phyloP scores from a whole-genome alignment of 92 coral and sea anemone species.

The Metridium senile region DNA sequence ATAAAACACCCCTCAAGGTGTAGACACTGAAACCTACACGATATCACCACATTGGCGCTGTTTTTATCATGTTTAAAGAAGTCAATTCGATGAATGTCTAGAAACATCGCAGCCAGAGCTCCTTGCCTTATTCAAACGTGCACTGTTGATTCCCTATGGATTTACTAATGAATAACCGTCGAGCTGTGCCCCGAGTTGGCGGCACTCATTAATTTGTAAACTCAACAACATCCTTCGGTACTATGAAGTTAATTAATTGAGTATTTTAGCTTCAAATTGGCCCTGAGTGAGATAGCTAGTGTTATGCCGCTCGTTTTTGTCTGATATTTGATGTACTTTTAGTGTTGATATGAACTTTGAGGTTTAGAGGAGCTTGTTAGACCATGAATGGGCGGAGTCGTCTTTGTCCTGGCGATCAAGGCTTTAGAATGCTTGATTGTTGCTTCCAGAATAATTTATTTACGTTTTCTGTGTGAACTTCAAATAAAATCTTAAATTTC shows the following conservation, averaged over 20 bases:
- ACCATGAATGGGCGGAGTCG: neutral
- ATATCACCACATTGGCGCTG: too few relatives aligned
- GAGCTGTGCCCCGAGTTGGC: neutral
- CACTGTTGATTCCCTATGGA: neutral
- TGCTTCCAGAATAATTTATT: neutral
- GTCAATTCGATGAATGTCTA: neutral
- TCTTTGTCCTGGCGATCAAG: neutral
- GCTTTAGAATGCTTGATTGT: neutral
- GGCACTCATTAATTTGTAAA: neutral
- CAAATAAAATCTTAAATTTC: too few relatives aligned
- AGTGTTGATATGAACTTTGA: neutral
- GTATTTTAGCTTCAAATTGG: neutral
- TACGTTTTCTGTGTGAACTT: too few relatives aligned
- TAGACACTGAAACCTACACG: too few relatives aligned
- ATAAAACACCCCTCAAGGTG: too few relatives aligned
- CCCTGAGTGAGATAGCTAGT: neutral
- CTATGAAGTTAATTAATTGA: neutral
- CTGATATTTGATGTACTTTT: neutral
- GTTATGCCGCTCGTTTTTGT: neutral
- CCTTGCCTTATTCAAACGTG: neutral
- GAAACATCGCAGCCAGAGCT: neutral
- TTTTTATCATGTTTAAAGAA: too few relatives aligned
- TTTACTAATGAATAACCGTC: neutral
- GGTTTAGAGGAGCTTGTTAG: neutral
- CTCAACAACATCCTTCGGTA: neutral